Conservation (phyloP, 2,797 vertebrate genomes). For the Poliocrania exsul region DNA sequence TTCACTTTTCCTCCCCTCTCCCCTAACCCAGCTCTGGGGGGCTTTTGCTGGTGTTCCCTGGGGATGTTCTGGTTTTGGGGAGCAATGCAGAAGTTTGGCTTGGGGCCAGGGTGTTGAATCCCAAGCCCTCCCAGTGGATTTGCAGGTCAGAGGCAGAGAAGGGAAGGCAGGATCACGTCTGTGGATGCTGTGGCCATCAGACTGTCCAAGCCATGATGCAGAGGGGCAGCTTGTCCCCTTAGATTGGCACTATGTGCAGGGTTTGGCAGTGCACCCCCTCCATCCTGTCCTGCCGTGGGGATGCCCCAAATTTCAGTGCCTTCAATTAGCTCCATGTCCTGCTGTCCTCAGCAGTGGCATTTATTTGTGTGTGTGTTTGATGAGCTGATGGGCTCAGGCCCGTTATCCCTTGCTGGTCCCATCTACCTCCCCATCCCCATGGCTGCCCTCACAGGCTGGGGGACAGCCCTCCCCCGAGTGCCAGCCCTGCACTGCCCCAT, state of each 20-base stretch:
- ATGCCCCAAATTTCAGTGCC: not conserved
- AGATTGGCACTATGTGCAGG: not conserved
- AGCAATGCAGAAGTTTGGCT: not conserved
- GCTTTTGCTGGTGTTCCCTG: not conserved
- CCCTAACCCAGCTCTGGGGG: rapidly evolving
- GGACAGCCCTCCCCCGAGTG: not conserved
- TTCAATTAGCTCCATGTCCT: not conserved
- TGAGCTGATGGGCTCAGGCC: not conserved
- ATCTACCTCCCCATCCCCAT: not conserved
- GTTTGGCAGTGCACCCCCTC: not conserved
- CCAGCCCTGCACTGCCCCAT: not conserved
- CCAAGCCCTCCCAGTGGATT: not conserved
- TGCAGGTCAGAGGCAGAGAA: not conserved
- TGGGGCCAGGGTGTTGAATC: not conserved
- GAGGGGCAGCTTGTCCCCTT: not conserved
- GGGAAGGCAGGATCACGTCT: not conserved
- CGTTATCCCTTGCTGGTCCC: not conserved
- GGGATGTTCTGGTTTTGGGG: not conserved
- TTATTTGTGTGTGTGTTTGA: not conserved
- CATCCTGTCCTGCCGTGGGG: rapidly evolving
- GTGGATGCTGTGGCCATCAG: not conserved
- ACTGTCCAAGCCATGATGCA: not conserved
- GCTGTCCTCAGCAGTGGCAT: not conserved
- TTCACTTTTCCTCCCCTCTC: not conserved
- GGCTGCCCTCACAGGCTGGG: not conserved